Evolutionary conservation across 2,888 invertebrate genomes (phyloP).

Genomic region (Vandiemenella viatica): DNA sequence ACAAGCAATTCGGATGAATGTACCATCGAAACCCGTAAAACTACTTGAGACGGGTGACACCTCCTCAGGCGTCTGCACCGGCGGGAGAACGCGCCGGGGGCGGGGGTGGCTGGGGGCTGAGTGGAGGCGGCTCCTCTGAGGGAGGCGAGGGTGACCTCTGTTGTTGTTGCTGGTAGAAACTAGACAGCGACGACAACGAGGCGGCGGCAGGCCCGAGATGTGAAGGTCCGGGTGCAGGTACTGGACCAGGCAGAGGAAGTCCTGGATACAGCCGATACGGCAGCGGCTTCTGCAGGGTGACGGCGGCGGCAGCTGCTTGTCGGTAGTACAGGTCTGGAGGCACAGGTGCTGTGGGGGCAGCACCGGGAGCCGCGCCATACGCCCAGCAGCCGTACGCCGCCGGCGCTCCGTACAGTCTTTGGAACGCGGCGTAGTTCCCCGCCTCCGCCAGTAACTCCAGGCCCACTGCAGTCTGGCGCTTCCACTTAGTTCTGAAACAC

Average conservation of each 20-base stretch:
- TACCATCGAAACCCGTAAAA: too few relatives aligned
- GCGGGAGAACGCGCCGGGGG: conserved; percentile 26
- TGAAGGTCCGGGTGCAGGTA: conserved; percentile 40
- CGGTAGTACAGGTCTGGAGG: conserved; percentile 68
- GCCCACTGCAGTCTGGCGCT: conserved; percentile 94
- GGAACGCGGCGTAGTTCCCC: conserved; percentile 96
- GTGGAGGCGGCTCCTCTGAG: conserved; percentile 19
- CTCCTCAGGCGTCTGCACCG: not conserved
- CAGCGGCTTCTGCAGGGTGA: conserved; percentile 70
- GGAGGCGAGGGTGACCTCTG: conserved; percentile 34
- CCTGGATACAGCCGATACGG: conserved; percentile 55
- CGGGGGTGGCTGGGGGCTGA: conserved; percentile 23
- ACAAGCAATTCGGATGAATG: too few relatives aligned
- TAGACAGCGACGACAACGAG: conserved; percentile 18
- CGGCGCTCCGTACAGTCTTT: conserved; percentile 71
- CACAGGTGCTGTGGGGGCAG: conserved; percentile 39
- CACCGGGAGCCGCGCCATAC: conserved; percentile 27
- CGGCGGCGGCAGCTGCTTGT: conserved; percentile 42
- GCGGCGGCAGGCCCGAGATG: conserved; percentile 30
- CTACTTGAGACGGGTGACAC: too few relatives aligned
- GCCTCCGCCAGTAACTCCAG: conserved; percentile 92
- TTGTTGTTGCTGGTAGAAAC: conserved; percentile 26
- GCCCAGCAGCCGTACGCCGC: conserved; percentile 55
- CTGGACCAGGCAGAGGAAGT: conserved; percentile 19
- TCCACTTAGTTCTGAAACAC: conserved; percentile 89